Percentiles rank a stretch among this genome's conserved stretches.
phyloP scores from a whole-genome alignment of 2,113 vertebrate genomes.

The Aplodontia rufa region DNA sequence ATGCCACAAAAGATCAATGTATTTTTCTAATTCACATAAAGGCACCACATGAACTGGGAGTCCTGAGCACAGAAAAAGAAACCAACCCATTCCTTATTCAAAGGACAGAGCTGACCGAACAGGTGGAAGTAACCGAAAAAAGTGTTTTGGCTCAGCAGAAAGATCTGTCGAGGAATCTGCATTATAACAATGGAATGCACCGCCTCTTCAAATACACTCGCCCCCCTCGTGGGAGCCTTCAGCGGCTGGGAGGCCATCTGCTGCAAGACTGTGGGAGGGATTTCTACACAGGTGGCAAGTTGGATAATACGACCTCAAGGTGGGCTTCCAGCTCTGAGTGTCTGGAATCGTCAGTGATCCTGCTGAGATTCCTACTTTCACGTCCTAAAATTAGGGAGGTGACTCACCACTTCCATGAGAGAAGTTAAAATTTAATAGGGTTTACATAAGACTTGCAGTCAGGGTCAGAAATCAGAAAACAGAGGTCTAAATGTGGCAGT shows the following conservation, averaged over 20 bases:
- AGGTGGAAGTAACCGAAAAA: not conserved
- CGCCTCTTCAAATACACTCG: not conserved
- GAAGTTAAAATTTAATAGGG: conserved; percentile 5
- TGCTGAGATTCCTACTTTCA: not conserved
- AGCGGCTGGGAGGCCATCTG: not conserved
- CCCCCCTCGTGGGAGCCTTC: not conserved
- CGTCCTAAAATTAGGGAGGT: conserved; percentile 2
- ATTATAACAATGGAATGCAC: not conserved
- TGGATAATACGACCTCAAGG: not conserved
- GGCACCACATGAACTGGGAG: not conserved
- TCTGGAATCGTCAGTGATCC: not conserved
- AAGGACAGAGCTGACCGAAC: not conserved
- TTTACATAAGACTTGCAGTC: conserved; percentile 9
- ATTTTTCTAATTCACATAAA: not conserved
- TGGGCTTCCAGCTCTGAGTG: not conserved
- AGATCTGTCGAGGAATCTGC: not conserved
- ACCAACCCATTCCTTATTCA: not conserved
- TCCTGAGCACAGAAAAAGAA: not conserved
- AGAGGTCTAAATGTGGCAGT: not conserved
- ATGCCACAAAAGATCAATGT: not conserved
- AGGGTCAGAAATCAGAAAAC: conserved; percentile 35
- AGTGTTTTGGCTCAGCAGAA: not conserved
- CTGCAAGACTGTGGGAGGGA: not conserved
- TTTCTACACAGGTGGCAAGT: not conserved
- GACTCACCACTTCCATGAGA: not conserved